Base-by-base conservation (phyloP, 2,888 invertebrate genomes). In the Sepioteuthis lessoniana region DNA sequence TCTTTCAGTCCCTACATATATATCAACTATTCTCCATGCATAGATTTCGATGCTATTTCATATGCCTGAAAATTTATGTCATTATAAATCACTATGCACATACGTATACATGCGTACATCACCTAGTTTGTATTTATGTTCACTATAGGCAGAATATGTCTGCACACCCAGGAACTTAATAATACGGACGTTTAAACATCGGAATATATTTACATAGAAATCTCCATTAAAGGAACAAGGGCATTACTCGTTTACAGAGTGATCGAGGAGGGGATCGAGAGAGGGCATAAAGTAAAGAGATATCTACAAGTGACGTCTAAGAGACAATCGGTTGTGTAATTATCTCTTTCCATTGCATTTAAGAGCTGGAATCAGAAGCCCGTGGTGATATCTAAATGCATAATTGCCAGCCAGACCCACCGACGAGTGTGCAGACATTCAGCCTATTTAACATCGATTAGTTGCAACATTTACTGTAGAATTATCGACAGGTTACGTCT, bases 321-420 rank as follows among this genome's bases (percentile, higher is more conserved):
- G 76, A 35, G 76, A 76, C 76, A 76, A 10, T n/a, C 16, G 13
- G 76, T 76, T n/a, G n/a, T 76, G n/a, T 76, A 76, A 76, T 76
- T 76, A 76, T 76, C n/a, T n/a, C 16, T 76, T 76, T 76, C n/a
- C 35, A 13, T 76, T 76, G 76, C 16, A 76, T n/a, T 76, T 76
- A 76, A 76, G 76, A 35, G n/a, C 76, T n/a, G 76, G 76, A 76
- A n/a, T 76, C 76, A 76, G n/a, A 76, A 35, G 76, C 76, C n/a
- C 76, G 76, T 76, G 76, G 76, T n/a, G n/a, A 76, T 76, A 76
- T 76, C 76, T 76, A 76, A 76, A 76, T 76, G n/a, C 76, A 76
- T 76, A 76, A 76, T 76, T n/a, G n/a, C n/a, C n/a, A n/a, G n/a
- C n/a, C 76, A n/a, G 76, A 35, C 76, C 13, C 76, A 76, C n/a